Conservation (phyloP, 2,888 invertebrate genomes). For the Hirudinaria manillensis region DNA sequence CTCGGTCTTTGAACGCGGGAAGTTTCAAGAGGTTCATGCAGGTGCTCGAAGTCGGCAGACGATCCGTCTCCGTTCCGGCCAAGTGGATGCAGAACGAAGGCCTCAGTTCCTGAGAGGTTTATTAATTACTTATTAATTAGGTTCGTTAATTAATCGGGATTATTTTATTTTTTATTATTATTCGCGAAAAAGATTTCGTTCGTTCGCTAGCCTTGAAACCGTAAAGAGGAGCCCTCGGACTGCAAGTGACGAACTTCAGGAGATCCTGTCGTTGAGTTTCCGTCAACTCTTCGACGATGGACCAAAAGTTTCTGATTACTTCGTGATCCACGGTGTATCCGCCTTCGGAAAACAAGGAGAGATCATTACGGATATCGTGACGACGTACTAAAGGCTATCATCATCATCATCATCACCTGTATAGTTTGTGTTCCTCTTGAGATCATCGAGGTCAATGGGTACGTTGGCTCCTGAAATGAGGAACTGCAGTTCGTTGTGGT, state of each 20-base stretch:
- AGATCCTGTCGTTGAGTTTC: conserved; percentile 72
- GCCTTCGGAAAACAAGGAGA: conserved; percentile 61
- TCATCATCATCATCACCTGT: conserved; percentile 59
- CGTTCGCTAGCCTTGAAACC: conserved; percentile 72
- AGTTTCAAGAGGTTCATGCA: conserved; percentile 95
- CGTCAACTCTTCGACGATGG: conserved; percentile 72
- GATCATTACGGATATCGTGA: no score
- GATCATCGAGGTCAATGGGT: conserved; percentile 84
- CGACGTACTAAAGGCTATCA: no score
- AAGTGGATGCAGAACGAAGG: conserved; percentile 94
- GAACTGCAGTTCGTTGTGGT: conserved; percentile 84
- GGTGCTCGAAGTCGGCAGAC: conserved; percentile 91
- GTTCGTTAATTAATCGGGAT: neutral
- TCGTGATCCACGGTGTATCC: conserved; percentile 77
- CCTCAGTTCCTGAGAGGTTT: conserved; percentile 73
- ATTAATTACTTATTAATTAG: neutral
- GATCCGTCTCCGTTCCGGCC: conserved; percentile 70
- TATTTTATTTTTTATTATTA: neutral
- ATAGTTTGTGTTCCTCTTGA: conserved; percentile 80
- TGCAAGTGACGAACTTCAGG: conserved; percentile 94
- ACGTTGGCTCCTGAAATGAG: conserved; percentile 92
- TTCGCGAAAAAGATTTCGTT: neutral
- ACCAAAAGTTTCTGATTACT: conserved; percentile 83
- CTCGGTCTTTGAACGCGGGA: conserved; percentile 77
- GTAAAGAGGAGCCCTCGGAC: conserved; percentile 87